A percentile compares a stretch with the other conserved stretches of the same genome.
phyloP scores from a whole-genome alignment of 2,797 vertebrate genomes.

The Tadarida brasiliensis region DNA sequence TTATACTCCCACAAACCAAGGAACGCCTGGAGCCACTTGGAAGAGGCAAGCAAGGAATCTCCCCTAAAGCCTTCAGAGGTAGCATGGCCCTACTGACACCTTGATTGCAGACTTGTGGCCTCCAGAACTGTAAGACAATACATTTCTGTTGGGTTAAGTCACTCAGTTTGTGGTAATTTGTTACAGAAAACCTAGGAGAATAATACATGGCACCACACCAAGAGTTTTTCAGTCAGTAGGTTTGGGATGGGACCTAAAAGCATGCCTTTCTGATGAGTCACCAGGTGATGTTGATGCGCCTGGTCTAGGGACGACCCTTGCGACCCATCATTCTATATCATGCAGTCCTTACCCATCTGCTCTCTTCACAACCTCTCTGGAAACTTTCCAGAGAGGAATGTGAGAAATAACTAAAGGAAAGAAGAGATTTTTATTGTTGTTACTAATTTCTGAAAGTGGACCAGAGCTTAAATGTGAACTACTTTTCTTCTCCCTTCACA shows the following conservation, averaged over 20 bases:
- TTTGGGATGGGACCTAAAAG: not conserved
- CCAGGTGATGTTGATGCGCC: too few relatives aligned
- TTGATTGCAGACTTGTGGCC: not conserved
- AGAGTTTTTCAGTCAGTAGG: not conserved
- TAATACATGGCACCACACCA: not conserved
- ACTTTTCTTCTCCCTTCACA: not conserved
- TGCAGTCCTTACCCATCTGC: not conserved
- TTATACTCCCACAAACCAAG: not conserved
- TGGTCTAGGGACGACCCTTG: not conserved
- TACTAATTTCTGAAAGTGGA: not conserved
- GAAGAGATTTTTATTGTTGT: not conserved
- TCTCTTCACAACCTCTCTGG: not conserved
- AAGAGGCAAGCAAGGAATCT: not conserved
- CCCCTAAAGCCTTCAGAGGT: not conserved
- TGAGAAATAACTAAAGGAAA: not conserved
- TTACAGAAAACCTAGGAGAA: not conserved
- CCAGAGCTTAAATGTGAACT: not conserved
- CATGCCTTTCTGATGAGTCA: not conserved
- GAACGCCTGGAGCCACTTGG: too few relatives aligned
- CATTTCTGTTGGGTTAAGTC: not conserved
- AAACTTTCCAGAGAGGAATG: not conserved
- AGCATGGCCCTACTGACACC: accelerated
- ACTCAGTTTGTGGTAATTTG: not conserved
- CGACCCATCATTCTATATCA: not conserved
- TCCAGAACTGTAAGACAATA: not conserved